Conservation (phyloP, 1,140 invertebrate species). For the Apis florea region DNA sequence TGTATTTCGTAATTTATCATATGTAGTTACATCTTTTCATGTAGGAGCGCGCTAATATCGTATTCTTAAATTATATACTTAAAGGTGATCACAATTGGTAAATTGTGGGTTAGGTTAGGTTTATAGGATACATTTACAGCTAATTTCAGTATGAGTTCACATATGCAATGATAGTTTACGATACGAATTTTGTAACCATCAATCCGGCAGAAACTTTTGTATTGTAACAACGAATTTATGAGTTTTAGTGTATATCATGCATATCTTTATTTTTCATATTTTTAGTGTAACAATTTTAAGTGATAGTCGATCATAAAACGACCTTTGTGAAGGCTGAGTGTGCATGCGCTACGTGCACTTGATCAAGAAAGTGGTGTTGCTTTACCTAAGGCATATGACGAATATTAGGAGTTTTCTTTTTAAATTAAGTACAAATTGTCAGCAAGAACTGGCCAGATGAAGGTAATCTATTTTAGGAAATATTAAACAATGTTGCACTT, state of each 20-base stretch:
- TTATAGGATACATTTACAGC: conserved; percentile 26
- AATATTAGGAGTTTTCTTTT: conserved; percentile 27
- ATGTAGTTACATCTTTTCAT: neutral
- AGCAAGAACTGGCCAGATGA: conserved; percentile 63
- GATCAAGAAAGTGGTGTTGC: conserved; percentile 40
- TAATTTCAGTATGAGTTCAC: conserved; percentile 47
- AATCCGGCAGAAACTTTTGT: neutral
- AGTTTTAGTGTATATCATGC: neutral
- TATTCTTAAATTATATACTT: conserved; percentile 12
- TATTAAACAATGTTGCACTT: neutral
- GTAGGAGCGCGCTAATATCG: neutral
- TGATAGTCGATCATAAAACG: conserved; percentile 35
- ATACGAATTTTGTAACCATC: conserved; percentile 25
- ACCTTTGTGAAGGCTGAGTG: conserved; percentile 24
- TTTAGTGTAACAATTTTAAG: conserved; percentile 20
- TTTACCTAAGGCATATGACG: conserved; percentile 58
- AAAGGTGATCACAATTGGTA: conserved; percentile 8
- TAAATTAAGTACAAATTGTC: conserved; percentile 33
- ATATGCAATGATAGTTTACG: conserved; percentile 21
- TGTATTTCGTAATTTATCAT: neutral
- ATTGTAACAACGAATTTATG: neutral
- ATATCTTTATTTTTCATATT: neutral
- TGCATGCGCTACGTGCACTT: conserved; percentile 47
- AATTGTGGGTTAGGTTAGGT: conserved; percentile 39
- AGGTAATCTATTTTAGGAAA: conserved; percentile 50